Evolutionary conservation across 2,113 vertebrate species (phyloP), one percentile per base, ranked within the genome.

Genomic region (Phylloscopus whistleri): DNA sequence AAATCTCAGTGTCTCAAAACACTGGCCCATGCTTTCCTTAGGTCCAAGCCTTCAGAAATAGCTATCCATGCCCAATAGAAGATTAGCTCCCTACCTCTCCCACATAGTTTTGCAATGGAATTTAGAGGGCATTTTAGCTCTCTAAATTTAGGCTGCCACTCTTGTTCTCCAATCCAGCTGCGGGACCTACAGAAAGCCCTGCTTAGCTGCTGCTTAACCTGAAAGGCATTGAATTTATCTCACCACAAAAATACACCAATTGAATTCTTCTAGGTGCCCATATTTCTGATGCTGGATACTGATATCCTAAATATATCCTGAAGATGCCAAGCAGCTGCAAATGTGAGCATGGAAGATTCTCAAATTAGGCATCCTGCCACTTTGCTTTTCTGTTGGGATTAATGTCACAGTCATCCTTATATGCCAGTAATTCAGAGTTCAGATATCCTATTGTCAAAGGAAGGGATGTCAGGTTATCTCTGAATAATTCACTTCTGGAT

Each of bases 111-210:
- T 12, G 4, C 53, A 76, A 69, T 76, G 53, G 75, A 94, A 92
- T 86, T 79, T 77, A 84, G 68, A 86, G 22, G 69, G 76, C n/a
- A 49, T 66, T 92, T 84, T 49, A 92, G 11, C n/a, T 53, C 46
- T 69, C 76, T 88, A 85, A 93, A 79, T 93, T 88, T 93, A 92
- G 70, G 35, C 30, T 48, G 35, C 35, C 49, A 39, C 53, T 95
- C 72, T 30, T 33, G 28, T 73, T 84, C 79, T 76, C 46, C 53
- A 92, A 73, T 90, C 76, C 67, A 95, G 64, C 72, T 86, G 70
- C 10, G 11, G 92, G 83, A 96, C 87, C 80, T 60, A 86, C 80
- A 77, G 68, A 91, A 95, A 86, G 46, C 76, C 83, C 68, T 92
- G 63, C 48, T 94, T 93, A 91, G 69, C 39, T 92, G 33, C 66